Percentiles rank a stretch among this genome's conserved stretches.
Conservation (phyloP, 2,888 invertebrate species). For the Gastrophysa polygoni region DNA sequence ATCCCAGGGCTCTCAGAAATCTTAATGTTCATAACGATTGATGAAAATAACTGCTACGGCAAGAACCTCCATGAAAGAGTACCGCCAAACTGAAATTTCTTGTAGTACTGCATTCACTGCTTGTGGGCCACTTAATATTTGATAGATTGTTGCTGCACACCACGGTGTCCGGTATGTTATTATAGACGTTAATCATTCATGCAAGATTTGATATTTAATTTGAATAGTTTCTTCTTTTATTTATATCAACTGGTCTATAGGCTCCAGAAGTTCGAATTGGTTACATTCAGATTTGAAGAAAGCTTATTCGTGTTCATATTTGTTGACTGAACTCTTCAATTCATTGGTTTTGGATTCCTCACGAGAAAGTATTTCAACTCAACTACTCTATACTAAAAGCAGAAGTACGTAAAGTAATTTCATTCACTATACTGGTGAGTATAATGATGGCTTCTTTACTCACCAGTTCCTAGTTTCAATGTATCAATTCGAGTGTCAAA, state of each 20-base stretch:
- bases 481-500: no score
- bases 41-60: conserved; percentile 20
- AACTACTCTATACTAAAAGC: no score
- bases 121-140: conserved; percentile 25
- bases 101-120: background rate
- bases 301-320: background rate
- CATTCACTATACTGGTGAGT: no score
- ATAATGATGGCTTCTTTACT: no score
- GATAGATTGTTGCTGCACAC: conserved; percentile 17
- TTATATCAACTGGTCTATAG: background rate
- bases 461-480: no score
- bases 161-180: conserved; percentile 2
- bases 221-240: background rate
- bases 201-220: background rate
- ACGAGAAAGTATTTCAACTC: no score
- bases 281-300: background rate
- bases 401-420: no score
- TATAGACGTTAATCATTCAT: background rate
- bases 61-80: conserved; percentile 12
- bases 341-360: no score
- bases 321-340: no score
- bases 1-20: conserved; percentile 24
- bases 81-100: background rate
- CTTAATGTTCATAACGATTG: conserved; percentile 28
- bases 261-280: background rate